Base-by-base conservation (phyloP, 2,888 invertebrate species). In the Callinectes sapidus region DNA sequence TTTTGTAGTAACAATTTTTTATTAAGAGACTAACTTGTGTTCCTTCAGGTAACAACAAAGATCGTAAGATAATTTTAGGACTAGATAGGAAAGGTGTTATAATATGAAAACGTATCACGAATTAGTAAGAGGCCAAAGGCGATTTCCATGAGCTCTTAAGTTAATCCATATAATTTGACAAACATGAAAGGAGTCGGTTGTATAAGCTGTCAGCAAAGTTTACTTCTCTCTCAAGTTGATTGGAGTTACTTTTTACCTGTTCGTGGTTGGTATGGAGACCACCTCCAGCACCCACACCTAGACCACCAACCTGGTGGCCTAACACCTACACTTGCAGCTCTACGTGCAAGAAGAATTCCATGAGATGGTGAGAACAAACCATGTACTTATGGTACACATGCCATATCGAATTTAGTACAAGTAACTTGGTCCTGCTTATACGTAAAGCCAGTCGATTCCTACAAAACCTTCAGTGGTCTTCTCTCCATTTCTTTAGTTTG, bases 231-330 rank as follows among this genome's bases (percentile, higher is more conserved):
- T 55, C 1, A 13, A 66, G 66, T 66, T 89, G 42, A n/a, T 18
- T 23, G 13, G 66, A 2, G 18, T 89, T 35, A 16, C 71, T 14
- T 39, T n/a, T 23, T 71, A 89, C 54, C 28, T 90, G 90, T 90
- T 90, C n/a, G 81, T 81, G 77, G 90, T 81, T 10, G 90, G 90
- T 2, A 77, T 23, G 42, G 90, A 90, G 81, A 90, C 90, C 16
- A 81, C 81, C 28, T 90, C 90, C 1, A 28, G 28, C 28, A 90
- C 81, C 48, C 90, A 81, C n/a, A n/a, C 1, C 0, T 48, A 10
- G 42, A 81, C 42, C 14, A n/a, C 81, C 28, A 18, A 90, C 10
- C 90, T 90, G 23, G 23, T 90, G 48, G 54, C 90, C 8, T 3
- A 77, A n/a, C 66, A 90, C 39, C 90, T 81, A 3, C 42, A 81